Conservation (phyloP, 2,797 vertebrate genomes). For the Varecia variegata region DNA sequence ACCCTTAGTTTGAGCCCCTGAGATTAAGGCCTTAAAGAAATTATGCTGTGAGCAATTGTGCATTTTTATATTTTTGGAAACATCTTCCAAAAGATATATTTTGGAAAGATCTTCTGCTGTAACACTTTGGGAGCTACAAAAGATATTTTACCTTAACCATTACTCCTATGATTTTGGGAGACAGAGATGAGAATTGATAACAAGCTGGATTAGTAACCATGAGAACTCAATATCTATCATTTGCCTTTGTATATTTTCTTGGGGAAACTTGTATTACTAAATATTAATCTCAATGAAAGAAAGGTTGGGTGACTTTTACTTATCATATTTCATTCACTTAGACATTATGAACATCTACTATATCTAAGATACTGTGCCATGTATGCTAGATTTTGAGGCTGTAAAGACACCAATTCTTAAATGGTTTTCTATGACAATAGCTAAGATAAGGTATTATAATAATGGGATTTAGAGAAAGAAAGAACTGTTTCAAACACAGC, state of each 20-base stretch:
- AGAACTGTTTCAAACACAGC: not conserved
- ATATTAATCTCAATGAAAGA: not conserved
- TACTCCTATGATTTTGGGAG: not conserved
- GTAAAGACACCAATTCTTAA: not conserved
- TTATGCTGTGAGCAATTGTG: not conserved
- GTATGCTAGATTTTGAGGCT: not conserved
- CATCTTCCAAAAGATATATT: too few relatives aligned
- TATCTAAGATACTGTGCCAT: not conserved
- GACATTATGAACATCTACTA: not conserved
- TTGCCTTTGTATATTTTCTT: not conserved
- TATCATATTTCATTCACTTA: not conserved
- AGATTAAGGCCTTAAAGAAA: not conserved
- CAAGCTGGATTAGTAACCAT: not conserved
- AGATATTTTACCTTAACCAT: not conserved
- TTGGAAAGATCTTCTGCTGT: not conserved
- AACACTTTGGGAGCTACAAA: not conserved
- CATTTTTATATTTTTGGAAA: not conserved
- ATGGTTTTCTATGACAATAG: not conserved
- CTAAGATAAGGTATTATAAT: not conserved
- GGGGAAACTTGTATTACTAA: not conserved
- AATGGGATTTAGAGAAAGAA: not conserved
- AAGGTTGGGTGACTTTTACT: not conserved
- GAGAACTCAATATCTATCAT: not conserved
- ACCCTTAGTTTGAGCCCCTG: not conserved
- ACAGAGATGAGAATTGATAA: not conserved